A percentile compares a stretch with the other conserved stretches of the same genome.
Conservation (phyloP, 2,888 invertebrate species). For the Drosophila birchii region DNA sequence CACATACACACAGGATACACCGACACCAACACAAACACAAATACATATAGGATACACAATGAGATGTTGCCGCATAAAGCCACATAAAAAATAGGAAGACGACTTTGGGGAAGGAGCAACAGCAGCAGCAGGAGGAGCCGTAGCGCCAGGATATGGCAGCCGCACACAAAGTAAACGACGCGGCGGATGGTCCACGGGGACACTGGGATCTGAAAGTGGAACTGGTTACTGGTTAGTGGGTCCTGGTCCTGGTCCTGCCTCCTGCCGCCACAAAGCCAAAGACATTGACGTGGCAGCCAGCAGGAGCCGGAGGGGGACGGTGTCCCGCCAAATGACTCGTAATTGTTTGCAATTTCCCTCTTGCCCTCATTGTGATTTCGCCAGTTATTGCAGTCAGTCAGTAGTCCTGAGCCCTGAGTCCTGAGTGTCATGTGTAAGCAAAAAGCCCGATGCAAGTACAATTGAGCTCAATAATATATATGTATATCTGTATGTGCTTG, state of each 20-base stretch:
- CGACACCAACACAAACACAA: conserved; percentile 9
- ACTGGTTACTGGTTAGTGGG: not conserved
- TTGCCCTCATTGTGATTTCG: conserved; percentile 9
- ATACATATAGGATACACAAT: conserved; percentile 47
- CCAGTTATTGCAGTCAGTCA: conserved; percentile 7
- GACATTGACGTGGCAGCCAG: conserved; percentile 46
- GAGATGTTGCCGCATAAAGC: conserved; percentile 60
- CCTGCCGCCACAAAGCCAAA: conserved; percentile 41
- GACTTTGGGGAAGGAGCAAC: conserved; percentile 9
- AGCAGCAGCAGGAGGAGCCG: conserved; percentile 26
- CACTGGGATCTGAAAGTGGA: not conserved
- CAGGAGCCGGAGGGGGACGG: too few species aligned
- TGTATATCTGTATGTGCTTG: too few species aligned
- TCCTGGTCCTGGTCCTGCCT: not conserved
- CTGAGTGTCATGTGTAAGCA: not conserved
- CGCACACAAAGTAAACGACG: conserved; percentile 62
- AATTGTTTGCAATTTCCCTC: conserved; percentile 37
- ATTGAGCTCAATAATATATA: not conserved
- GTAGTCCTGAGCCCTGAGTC: not conserved
- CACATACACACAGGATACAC: conserved; percentile 12
- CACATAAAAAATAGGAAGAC: conserved; percentile 66
- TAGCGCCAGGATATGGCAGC: conserved; percentile 50
- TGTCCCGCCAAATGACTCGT: conserved; percentile 25
- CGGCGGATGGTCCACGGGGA: conserved; percentile 30
- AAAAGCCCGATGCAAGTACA: conserved; percentile 1